Evolutionary conservation across 2,888 invertebrate genomes (phyloP), one percentile per base, ranked within the genome.

Genomic region (Clostera curtula): DNA sequence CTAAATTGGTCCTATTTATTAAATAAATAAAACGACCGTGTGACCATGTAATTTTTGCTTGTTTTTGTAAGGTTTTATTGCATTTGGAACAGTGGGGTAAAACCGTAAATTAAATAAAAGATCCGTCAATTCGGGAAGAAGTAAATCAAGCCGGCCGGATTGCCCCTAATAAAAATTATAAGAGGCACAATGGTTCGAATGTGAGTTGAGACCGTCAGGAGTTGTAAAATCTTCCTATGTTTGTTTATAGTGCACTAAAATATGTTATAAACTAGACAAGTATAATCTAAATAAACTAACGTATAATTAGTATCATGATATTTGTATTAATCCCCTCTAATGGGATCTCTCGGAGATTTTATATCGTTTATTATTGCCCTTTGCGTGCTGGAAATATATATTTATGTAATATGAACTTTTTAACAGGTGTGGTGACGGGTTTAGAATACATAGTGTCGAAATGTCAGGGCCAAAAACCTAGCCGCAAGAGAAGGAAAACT

Each of bases 121-220:
- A 80, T 79, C 79, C 79, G 75, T 82, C 80, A 80, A 75, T 79
- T 80, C 72, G 80, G 82, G 80, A 82, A 80, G 79, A 59, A 77
- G 82, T 82, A 83, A 83, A 83, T 83, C 83, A 83, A 80, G 74
- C 47, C 68, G 65, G 82, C 80, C 77, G 82, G 76, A 83, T 83
- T 82, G 83, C 80, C 80, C 75, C 76, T 73, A 80, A 82, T 83
- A 82, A 83, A 83, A 83, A 83, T 82, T 83, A 83, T 83, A 83
- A 82, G 76, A 79, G 73, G 77, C 80, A 82, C 82, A 83, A 83
- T 82, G 71, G 68, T 52, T 68, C 68, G 70, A 73, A 74, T 77
- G 76, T 75, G 77, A 71, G 68, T 58, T 70, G 70, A 57, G 71
- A 67, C 68, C 71, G 79, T 65, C 79, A 73, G 79, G 71, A 74